Percentiles rank a stretch among this genome's conserved stretches.
phyloP scores from a whole-genome alignment of 2,113 vertebrate genomes.

The Paradoxurus hermaphroditus region DNA sequence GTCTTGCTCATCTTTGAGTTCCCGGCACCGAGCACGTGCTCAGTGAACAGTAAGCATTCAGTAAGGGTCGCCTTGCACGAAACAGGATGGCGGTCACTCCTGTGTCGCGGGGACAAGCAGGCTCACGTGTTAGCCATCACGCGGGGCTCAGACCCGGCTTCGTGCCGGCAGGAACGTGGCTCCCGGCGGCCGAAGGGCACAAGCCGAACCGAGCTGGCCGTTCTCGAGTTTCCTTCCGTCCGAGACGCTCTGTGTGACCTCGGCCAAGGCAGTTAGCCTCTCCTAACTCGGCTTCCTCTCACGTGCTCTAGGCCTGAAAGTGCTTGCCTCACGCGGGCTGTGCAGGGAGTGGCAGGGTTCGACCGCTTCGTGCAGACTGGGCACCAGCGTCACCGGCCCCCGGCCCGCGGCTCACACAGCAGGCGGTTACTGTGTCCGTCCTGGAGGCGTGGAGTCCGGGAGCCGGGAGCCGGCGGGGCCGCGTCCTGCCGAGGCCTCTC shows the following conservation, averaged over 20 bases:
- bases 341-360: neutral
- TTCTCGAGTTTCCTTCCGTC: neutral
- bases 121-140: neutral
- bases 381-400: neutral
- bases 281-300: neutral
- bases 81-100: neutral
- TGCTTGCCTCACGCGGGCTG: neutral
- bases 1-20: neutral
- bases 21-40: neutral
- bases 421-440: neutral
- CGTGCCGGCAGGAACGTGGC: no score
- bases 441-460: neutral
- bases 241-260: neutral
- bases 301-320: accelerated
- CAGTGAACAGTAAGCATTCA: neutral
- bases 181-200: neutral
- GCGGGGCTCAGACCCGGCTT: neutral
- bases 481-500: neutral
- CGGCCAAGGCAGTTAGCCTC: neutral
- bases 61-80: neutral
- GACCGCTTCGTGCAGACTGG: neutral
- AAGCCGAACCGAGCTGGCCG: neutral
- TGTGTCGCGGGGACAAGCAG: neutral
- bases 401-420: neutral
- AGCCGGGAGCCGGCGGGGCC: accelerated